Percentiles rank a stretch among this genome's conserved stretches.
Conservation (phyloP, 2,113 vertebrate genomes). For the Pampusana beccarii region DNA sequence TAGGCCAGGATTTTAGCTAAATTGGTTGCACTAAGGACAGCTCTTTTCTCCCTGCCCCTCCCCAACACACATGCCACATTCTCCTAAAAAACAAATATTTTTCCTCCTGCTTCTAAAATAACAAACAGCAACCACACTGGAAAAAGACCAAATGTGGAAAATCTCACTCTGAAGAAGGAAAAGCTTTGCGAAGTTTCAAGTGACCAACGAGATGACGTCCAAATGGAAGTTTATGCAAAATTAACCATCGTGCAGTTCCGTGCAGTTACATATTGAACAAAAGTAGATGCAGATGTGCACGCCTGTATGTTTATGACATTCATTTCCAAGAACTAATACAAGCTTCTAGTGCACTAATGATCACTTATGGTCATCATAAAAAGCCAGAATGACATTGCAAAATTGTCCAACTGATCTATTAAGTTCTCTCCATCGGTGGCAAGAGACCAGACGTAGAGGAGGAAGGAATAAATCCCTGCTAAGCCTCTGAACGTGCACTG, state of each 20-base stretch:
- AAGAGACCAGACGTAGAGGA: not conserved
- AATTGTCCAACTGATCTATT: not conserved
- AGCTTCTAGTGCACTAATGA: not conserved
- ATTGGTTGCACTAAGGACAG: not conserved
- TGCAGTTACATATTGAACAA: not conserved
- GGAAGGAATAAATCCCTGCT: not conserved
- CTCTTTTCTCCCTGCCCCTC: not conserved
- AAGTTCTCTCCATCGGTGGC: not conserved
- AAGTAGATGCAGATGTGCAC: not conserved
- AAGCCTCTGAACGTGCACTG: not conserved
- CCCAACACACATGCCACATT: not conserved
- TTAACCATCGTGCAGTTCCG: not conserved
- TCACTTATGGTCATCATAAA: not conserved
- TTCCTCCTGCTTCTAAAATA: constrained; percentile 12
- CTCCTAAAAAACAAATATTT: not conserved
- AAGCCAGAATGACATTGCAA: not conserved
- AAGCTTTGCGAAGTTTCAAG: not conserved
- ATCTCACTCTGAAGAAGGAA: constrained; percentile 7
- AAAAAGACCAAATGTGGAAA: constrained; percentile 14
- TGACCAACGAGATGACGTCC: not conserved
- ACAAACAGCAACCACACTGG: not conserved
- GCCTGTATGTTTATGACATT: not conserved
- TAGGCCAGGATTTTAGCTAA: not conserved
- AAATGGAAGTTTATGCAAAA: not conserved
- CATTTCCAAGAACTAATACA: constrained; percentile 1